phyloP scores from a whole-genome alignment of 2,797 vertebrate species.

The Poliocrania exsul region DNA sequence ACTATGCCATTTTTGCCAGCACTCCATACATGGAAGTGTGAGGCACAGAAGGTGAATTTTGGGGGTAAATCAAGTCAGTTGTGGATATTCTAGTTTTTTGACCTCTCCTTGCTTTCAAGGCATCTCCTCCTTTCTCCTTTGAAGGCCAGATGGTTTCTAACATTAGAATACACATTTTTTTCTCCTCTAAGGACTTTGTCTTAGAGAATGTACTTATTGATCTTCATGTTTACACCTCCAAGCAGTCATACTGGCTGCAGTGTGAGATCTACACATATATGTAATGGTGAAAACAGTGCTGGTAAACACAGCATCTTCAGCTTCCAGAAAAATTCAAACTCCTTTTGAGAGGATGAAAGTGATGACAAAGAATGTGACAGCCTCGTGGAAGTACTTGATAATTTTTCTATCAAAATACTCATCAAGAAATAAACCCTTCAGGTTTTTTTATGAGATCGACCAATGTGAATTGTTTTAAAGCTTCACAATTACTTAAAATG shows the following conservation, averaged over 20 bases:
- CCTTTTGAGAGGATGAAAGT: background rate
- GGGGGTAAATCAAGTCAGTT: background rate
- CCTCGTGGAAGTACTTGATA: background rate
- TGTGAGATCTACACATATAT: rapidly evolving
- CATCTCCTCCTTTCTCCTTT: background rate
- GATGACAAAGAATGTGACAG: background rate
- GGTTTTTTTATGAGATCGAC: background rate
- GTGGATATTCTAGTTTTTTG: background rate
- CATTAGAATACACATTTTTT: background rate
- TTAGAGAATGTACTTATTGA: rapidly evolving
- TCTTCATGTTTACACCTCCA: background rate
- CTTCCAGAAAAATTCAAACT: background rate
- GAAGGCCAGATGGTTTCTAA: background rate
- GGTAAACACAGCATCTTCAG: background rate
- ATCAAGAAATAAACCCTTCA: background rate
- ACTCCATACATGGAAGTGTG: background rate
- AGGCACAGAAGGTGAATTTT: background rate
- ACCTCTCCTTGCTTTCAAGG: background rate
- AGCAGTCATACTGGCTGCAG: background rate
- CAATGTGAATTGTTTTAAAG: background rate
- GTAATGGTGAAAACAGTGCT: background rate
- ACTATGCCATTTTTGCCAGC: background rate
- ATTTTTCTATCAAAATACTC: background rate
- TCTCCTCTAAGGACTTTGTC: background rate
- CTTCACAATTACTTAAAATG: background rate